Evolutionary conservation across 2,113 vertebrate species (phyloP), one percentile per base, ranked within the genome.

Genomic region (Paradoxurus hermaphroditus): DNA sequence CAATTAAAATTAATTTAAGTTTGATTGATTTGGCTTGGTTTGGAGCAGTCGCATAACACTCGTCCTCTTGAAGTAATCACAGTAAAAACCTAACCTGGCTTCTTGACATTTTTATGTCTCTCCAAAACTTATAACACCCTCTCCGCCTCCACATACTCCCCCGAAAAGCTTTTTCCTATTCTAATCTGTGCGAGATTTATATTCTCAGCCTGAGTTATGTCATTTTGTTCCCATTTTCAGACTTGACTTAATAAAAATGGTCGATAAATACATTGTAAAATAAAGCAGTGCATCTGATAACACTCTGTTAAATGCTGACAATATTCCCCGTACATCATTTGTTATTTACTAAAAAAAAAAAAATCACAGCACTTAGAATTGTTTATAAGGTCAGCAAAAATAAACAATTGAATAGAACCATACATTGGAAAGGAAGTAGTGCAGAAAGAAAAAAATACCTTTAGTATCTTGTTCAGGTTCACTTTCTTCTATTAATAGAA

Each of bases 401-500:
- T 39, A 73, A 97, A 31, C 56, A 46, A 62, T 41, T n/a, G 34
- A 70, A 51, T 59, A 51, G 63, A 73, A 72, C 10, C 59, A 68
- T 53, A 65, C 27, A 29, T 95, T 92, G 53, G n/a, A 95, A 93
- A 97, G 86, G 77, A 91, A 92, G 84, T 59, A 92, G 27, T 29
- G 49, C 72, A 94, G 59, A 94, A 91, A 93, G 63, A 81, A 56
- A 59, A 77, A 93, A 93, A 98, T 98, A 98, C 98, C 98, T 98
- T 98, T 97, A 82, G 96, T 78, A 81, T 98, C 98, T 94, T 98
- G 98, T 77, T 98, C 97, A 72, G 97, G 96, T 97, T 98, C 98
- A 88, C 79, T 98, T 95, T 98, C 98, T 98, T 97, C 98, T 98
- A 81, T 97, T 97, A 96, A 95, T 90, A 91, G 78, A 92, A 97